Evolutionary conservation across 2,797 vertebrate genomes (phyloP).

Genomic region (Pangasius macronema): DNA sequence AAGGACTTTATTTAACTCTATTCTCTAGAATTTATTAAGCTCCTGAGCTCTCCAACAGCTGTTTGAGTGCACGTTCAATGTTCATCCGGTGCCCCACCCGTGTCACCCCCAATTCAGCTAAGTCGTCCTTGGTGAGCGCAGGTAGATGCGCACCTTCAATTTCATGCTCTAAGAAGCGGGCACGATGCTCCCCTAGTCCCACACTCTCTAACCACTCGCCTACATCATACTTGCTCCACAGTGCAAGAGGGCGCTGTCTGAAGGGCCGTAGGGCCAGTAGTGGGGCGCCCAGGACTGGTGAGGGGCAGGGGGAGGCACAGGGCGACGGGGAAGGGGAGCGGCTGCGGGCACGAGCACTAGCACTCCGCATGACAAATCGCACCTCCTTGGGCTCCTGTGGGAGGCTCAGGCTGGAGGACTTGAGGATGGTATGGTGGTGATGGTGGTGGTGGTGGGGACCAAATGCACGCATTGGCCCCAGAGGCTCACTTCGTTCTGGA

Average conservation of each 20-base stretch:
- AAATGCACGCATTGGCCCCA: conserved; percentile 78
- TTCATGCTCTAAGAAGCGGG: conserved; percentile 96
- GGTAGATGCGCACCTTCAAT: conserved; percentile 97
- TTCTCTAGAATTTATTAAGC: conserved; percentile 35
- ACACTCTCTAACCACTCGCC: conserved; percentile 99
- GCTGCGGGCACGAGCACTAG: conserved; percentile 91
- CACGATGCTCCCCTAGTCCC: conserved; percentile 92
- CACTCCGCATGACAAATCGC: conserved; percentile 94
- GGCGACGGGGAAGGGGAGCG: conserved; percentile 81
- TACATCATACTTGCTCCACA: conserved; percentile 98
- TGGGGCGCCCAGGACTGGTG: conserved; percentile 80
- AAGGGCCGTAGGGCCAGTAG: conserved; percentile 89
- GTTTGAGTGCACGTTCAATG: conserved; percentile 95
- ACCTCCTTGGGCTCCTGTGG: conserved; percentile 97
- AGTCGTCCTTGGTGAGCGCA: conserved; percentile 96
- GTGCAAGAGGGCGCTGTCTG: conserved; percentile 92
- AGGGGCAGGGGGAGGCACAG: conserved; percentile 80
- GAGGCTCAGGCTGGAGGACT: conserved; percentile 97
- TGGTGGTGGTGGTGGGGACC: conserved; percentile 68
- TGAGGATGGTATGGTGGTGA: conserved; percentile 87
- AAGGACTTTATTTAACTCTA: conserved; percentile 41
- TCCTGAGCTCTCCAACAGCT: conserved; percentile 90
- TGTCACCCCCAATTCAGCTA: conserved; percentile 95
- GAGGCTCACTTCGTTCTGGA: conserved; percentile 84
- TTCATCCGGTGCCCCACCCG: conserved; percentile 97